A percentile compares a stretch with the other conserved stretches of the same genome.
Conservation (phyloP, 2,888 invertebrate genomes). For the Ormyrus thymus region DNA sequence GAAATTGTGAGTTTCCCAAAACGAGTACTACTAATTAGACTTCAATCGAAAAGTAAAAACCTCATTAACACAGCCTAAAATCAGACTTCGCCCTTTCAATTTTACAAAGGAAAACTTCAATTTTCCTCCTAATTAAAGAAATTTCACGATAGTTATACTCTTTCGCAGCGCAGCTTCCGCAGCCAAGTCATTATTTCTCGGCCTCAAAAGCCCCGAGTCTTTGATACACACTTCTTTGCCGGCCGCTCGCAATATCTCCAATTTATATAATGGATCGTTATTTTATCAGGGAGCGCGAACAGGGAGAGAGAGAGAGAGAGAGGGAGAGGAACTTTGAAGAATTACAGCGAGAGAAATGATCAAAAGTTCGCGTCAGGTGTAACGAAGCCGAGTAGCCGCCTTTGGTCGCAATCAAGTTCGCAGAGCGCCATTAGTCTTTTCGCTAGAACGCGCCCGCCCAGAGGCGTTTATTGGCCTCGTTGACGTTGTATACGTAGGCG, state of each 20-base stretch:
- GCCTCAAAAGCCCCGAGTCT: not conserved
- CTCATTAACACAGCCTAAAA: too few relatives aligned
- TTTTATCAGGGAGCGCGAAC: not conserved
- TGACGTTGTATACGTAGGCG: not conserved
- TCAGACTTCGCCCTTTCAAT: too few relatives aligned
- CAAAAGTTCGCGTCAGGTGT: slow-evolving; percentile 30
- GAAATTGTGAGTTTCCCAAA: too few relatives aligned
- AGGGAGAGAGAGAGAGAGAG: too few relatives aligned
- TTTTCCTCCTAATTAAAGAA: too few relatives aligned
- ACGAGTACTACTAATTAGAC: too few relatives aligned
- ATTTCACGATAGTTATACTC: not conserved
- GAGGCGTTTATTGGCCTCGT: slow-evolving; percentile 38
- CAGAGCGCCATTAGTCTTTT: slow-evolving; percentile 32
- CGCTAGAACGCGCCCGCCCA: not conserved
- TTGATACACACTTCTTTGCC: slow-evolving; percentile 8
- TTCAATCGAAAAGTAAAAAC: too few relatives aligned
- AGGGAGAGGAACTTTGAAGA: slow-evolving; percentile 8
- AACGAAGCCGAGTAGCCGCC: slow-evolving; percentile 6
- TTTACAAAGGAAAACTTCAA: too few relatives aligned
- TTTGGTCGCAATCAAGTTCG: slow-evolving; percentile 29
- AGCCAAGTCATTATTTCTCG: not conserved
- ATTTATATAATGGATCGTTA: slow-evolving; percentile 30
- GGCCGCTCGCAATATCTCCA: not conserved
- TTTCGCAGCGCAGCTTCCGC: not conserved
- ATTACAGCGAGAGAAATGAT: slow-evolving; percentile 28